phyloP scores from a whole-genome alignment of 2,888 invertebrate species.

The Maniola hyperantus region DNA sequence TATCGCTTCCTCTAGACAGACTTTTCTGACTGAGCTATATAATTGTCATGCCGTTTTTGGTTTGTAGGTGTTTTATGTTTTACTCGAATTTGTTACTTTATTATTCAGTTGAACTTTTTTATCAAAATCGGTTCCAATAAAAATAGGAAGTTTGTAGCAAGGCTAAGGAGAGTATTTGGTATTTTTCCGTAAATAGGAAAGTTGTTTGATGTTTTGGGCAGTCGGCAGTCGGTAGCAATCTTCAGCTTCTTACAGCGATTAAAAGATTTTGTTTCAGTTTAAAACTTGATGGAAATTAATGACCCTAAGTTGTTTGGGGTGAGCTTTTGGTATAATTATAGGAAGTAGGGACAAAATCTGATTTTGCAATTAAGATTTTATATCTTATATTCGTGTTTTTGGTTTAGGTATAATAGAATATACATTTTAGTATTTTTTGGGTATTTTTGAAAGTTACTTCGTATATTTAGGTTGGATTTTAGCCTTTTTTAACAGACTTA shows the following conservation, averaged over 20 bases:
- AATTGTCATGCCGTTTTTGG: too few relatives aligned
- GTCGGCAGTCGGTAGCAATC: slow-evolving; percentile 22
- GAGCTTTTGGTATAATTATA: background rate
- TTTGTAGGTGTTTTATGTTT: too few relatives aligned
- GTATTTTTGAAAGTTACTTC: too few relatives aligned
- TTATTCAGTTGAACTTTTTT: too few relatives aligned
- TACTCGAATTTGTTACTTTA: too few relatives aligned
- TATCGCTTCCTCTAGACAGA: too few relatives aligned
- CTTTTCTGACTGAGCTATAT: too few relatives aligned
- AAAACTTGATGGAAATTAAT: slow-evolving; percentile 32
- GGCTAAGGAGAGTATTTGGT: background rate
- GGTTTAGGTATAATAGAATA: background rate
- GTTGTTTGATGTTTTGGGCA: slow-evolving; percentile 29
- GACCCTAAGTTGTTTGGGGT: slow-evolving; percentile 10
- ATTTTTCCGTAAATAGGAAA: slow-evolving; percentile 13
- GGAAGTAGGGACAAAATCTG: slow-evolving; percentile 1
- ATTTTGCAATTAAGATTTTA: background rate
- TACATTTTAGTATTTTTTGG: too few relatives aligned
- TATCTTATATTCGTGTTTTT: background rate
- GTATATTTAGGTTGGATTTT: too few relatives aligned
- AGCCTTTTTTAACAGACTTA: too few relatives aligned
- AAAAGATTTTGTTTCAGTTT: slow-evolving; percentile 36
- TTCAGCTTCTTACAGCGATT: slow-evolving; percentile 29
- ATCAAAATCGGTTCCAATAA: background rate
- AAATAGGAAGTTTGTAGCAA: background rate